Percentiles rank a stretch among this genome's conserved stretches.
Conservation (phyloP, 1,140 invertebrate genomes). For the Cecropterus lyciades region DNA sequence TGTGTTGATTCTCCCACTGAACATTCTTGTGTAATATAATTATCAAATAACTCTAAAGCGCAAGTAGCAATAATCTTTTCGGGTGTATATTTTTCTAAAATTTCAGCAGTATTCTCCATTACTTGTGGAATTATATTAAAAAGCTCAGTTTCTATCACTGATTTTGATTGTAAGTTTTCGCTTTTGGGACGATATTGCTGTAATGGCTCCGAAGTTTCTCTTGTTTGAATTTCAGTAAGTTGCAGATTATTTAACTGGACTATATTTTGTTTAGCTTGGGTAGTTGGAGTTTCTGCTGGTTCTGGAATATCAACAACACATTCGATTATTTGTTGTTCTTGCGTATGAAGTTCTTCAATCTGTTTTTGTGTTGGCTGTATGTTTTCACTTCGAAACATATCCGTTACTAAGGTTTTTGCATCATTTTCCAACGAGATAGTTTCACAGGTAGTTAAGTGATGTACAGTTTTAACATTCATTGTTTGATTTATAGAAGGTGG, state of each 20-base stretch:
- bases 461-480: slow-evolving; percentile 59
- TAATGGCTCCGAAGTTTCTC: slow-evolving; percentile 45
- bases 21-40: slow-evolving; percentile 45
- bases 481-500: slow-evolving; percentile 46
- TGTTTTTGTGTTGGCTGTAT: slow-evolving; percentile 44
- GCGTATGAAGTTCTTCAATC: slow-evolving; percentile 48
- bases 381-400: slow-evolving; percentile 42
- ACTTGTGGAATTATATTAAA: slow-evolving; percentile 50
- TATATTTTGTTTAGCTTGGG: slow-evolving; percentile 35
- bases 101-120: slow-evolving; percentile 53
- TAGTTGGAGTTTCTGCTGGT: not conserved
- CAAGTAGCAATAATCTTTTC: slow-evolving; percentile 39
- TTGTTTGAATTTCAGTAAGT: slow-evolving; percentile 37
- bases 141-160: slow-evolving; percentile 40
- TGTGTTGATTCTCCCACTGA: slow-evolving; percentile 47
- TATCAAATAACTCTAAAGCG: slow-evolving; percentile 56
- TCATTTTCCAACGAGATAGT: slow-evolving; percentile 61
- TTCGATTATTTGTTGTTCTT: slow-evolving; percentile 56
- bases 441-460: slow-evolving; percentile 67
- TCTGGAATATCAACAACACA: slow-evolving; percentile 23
- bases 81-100: slow-evolving; percentile 37
- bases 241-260: slow-evolving; percentile 33
- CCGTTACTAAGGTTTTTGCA: slow-evolving; percentile 35
- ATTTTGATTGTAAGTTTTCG: slow-evolving; percentile 44
- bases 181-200: slow-evolving; percentile 40